Conservation (phyloP, 2,797 vertebrate species). For the Carduelis carduelis region DNA sequence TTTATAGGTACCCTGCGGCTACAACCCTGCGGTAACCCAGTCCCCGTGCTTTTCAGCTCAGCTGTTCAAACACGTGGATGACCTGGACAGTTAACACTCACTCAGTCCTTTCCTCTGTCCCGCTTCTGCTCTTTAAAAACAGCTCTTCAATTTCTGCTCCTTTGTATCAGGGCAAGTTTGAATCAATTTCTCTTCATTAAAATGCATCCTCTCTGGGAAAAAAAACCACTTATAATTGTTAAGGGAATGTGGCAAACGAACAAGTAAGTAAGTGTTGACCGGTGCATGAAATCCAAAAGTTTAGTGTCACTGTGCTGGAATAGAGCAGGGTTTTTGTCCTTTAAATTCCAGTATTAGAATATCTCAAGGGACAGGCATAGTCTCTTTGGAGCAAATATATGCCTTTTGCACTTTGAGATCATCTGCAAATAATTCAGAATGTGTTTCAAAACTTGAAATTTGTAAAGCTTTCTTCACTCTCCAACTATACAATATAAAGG, state of each 20-base stretch:
- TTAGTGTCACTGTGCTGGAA: neutral
- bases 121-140: neutral
- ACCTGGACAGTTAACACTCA: neutral
- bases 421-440: neutral
- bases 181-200: neutral
- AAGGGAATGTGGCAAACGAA: neutral
- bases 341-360: neutral
- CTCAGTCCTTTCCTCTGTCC: neutral
- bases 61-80: slow-evolving; percentile 22
- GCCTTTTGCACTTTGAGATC: neutral
- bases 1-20: neutral
- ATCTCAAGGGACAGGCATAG: neutral
- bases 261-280: neutral
- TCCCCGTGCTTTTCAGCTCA: neutral
- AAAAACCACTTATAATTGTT: neutral
- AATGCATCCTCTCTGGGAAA: neutral
- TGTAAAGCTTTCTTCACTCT: neutral
- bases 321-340: neutral
- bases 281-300: neutral
- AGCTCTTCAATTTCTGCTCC: neutral
- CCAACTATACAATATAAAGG: neutral
- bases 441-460: neutral
- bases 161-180: neutral
- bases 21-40: neutral
- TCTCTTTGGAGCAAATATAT: neutral